Percentiles rank a stretch among this genome's conserved stretches.
phyloP scores from a whole-genome alignment of 2,888 invertebrate genomes.

The Cataglyphis rosenhaueri region DNA sequence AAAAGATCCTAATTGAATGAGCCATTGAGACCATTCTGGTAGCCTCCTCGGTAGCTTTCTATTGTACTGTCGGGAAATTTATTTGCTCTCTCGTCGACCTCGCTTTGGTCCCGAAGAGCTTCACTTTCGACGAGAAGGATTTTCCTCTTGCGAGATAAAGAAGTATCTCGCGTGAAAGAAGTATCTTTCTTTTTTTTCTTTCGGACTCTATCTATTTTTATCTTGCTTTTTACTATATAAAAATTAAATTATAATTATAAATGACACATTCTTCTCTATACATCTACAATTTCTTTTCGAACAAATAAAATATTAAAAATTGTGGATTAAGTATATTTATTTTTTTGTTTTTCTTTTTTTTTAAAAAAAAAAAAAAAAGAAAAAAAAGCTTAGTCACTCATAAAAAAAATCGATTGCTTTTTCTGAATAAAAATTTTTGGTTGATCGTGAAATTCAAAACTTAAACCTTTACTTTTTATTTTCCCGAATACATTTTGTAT shows the following conservation, averaged over 20 bases:
- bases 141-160: conserved; percentile 18
- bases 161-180: background rate
- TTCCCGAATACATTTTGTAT: conserved; percentile 6
- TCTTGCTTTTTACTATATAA: background rate
- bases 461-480: background rate
- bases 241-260: background rate
- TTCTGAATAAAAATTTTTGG: background rate
- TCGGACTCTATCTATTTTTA: background rate
- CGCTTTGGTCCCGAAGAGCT: background rate
- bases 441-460: background rate
- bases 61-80: conserved; percentile 44
- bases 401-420: background rate
- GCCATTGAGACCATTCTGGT: conserved; percentile 32
- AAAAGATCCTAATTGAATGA: conserved; percentile 68
- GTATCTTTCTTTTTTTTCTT: background rate
- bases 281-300: background rate
- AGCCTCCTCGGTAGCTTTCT: conserved; percentile 28
- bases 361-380: too few species aligned
- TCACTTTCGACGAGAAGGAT: conserved; percentile 8
- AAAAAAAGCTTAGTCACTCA: background rate
- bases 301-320: conserved; percentile 13
- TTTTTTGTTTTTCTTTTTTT: background rate
- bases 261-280: background rate
- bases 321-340: background rate
- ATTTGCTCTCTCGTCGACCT: conserved; percentile 36